These are phyloP conservation scores for Gonioctena quinquepunctata DNA, from an alignment of 1,140 invertebrate genomes.

Conservation along the genomic window DNA sequence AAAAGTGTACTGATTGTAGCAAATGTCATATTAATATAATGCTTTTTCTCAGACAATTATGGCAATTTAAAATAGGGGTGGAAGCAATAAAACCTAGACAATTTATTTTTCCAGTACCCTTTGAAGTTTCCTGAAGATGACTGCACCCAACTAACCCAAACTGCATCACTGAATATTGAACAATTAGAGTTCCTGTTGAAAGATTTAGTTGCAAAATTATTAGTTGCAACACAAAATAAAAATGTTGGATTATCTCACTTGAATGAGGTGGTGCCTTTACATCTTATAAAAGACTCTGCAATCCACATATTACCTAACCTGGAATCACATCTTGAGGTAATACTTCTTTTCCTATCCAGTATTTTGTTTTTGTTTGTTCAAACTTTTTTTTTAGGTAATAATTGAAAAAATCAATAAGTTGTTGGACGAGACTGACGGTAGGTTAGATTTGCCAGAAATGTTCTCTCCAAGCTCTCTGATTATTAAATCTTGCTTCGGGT, in stretches of 20 bases:
- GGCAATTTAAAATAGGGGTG: no score
- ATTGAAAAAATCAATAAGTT: constrained; percentile 56
- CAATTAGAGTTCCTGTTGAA: constrained; percentile 55
- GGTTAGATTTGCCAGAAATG: constrained; percentile 63
- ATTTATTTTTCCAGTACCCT: constrained; percentile 13
- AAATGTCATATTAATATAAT: no score
- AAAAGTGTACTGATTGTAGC: no score
- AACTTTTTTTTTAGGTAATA: constrained; percentile 56
- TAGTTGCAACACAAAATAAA: constrained; percentile 47
- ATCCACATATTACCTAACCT: constrained; percentile 59
- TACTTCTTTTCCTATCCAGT: no score
- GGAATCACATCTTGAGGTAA: constrained; percentile 34
- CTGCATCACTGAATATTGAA: constrained; percentile 32
- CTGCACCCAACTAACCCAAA: background rate
- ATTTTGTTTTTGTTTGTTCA: no score
- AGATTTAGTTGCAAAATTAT: constrained; percentile 55
- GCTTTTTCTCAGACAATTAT: no score
- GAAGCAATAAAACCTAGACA: no score
- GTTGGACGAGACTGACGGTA: constrained; percentile 60
- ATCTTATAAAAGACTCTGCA: constrained; percentile 58
- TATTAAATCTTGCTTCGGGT: constrained; percentile 61
- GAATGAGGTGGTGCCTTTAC: constrained; percentile 42
- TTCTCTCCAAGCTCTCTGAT: constrained; percentile 59
- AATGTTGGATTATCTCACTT: constrained; percentile 39
- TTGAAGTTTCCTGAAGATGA: background rate